A percentile compares a stretch with the other conserved stretches of the same genome.
Conservation (phyloP, 37 sponge, comb jelly and placozoan genomes). For the Oopsacas minuta region DNA sequence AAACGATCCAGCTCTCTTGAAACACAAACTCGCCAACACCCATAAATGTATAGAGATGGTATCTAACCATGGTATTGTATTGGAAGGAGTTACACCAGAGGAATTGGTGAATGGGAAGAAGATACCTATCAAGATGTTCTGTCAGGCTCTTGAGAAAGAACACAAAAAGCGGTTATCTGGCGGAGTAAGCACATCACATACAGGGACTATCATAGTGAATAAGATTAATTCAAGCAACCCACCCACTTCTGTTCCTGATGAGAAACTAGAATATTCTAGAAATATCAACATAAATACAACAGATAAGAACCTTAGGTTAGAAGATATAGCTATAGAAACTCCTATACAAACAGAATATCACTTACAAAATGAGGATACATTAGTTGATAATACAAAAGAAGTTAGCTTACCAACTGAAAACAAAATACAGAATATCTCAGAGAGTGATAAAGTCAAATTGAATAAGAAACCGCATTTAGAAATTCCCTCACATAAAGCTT, state of each 20-base stretch:
- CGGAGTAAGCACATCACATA: not conserved
- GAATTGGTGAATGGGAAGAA: not conserved
- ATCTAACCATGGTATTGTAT: not conserved
- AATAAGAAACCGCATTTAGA: not conserved
- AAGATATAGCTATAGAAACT: not conserved
- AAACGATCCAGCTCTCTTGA: not conserved
- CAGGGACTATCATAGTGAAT: not conserved
- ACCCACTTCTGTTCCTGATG: not conserved
- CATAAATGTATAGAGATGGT: not conserved
- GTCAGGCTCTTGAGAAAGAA: not conserved
- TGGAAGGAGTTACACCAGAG: not conserved
- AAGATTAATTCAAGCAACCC: not conserved
- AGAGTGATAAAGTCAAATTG: not conserved
- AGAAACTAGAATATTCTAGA: no score
- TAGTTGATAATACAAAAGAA: not conserved
- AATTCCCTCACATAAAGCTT: not conserved
- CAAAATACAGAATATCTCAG: not conserved
- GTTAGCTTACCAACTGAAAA: not conserved
- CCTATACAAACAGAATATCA: not conserved
- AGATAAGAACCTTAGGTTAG: not conserved
- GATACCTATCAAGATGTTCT: not conserved
- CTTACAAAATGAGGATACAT: not conserved
- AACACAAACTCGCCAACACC: not conserved
- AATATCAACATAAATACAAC: no score
- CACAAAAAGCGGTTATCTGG: not conserved